Evolutionary conservation across 2,113 vertebrate species (phyloP), one percentile per base, ranked within the genome.

Genomic region (Neodontobutis hainanensis): DNA sequence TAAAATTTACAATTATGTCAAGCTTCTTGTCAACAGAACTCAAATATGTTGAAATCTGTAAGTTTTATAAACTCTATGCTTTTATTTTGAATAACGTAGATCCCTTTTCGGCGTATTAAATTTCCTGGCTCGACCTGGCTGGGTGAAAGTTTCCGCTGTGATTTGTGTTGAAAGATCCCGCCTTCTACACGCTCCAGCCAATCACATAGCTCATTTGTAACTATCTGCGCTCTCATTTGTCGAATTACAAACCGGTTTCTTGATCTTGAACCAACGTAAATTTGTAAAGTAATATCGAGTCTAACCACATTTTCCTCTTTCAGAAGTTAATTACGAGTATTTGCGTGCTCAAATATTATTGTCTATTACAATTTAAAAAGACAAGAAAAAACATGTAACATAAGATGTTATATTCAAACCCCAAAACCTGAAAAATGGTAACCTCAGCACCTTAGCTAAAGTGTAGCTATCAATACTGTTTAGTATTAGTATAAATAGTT

Each of bases 151-250:
- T 56, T 51, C 38, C 52, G 34, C 8, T 9, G 27, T 77, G 77
- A 70, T 66, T 68, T 19, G 5, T 4, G 56, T 87, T 86, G 60
- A 83, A 85, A 84, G 85, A 89, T 73, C 73, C 87, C 86, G 88
- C 87, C 87, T 86, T 85, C 82, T 36, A n/a, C 11, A 16, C 11
- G n/a, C 53, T 57, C 42, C 3, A 48, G 0, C 88, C 86, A 87
- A 89, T 84, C 68, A 68, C 0, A 2, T 38, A 5, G 47, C 48
- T 69, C 46, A 59, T 73, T 34, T 62, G 62, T 71, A 6, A 57
- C 55, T 56, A 0, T 0, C 49, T 2, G 44, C 0, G 19, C 4
- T 67, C 2, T 80, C 16, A 90, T 88, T 88, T 72, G 85, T 60
- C 4, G 2, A 5, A 16, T 15, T 46, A 3, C 47, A 53, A 52